Percentiles rank a stretch among this genome's conserved stretches.
phyloP scores from a whole-genome alignment of 1,140 invertebrate species.

The Coenobita brevimanus region DNA sequence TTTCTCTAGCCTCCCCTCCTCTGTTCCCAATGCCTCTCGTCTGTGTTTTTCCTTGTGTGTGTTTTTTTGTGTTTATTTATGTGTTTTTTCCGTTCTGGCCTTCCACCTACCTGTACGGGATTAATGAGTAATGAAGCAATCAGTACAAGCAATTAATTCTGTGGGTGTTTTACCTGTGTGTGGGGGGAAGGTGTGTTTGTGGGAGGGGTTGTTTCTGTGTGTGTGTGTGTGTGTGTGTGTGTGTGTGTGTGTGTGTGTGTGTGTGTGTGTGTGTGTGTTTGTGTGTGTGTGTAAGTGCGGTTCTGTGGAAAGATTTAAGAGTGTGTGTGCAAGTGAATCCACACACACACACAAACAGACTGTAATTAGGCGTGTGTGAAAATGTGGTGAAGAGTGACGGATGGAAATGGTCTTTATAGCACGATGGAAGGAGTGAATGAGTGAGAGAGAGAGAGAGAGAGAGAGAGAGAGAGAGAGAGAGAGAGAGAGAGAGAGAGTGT shows the following conservation, averaged over 20 bases:
- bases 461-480: conserved; percentile 10
- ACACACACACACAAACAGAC: too few species aligned
- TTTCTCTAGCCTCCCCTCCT: neutral
- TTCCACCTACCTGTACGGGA: neutral
- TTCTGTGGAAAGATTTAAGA: too few species aligned
- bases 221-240: neutral
- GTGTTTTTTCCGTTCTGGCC: too few species aligned
- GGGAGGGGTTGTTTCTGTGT: too few species aligned
- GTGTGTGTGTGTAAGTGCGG: too few species aligned
- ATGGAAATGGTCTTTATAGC: neutral
- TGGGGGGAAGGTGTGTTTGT: too few species aligned
- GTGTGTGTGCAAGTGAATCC: neutral
- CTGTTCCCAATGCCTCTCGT: too few species aligned
- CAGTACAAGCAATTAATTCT: neutral
- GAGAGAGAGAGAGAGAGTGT: conserved; percentile 16
- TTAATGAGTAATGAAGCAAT: neutral
- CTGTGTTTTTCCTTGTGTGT: too few species aligned
- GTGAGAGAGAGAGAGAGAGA: too few species aligned
- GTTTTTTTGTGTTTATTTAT: too few species aligned
- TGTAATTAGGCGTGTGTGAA: neutral
- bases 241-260: neutral
- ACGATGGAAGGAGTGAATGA: neutral
- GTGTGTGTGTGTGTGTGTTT: too few species aligned
- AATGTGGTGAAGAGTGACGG: neutral
- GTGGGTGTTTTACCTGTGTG: too few species aligned